Base-by-base conservation (phyloP, 2,113 vertebrate genomes). In the Pseudopipra pipra region DNA sequence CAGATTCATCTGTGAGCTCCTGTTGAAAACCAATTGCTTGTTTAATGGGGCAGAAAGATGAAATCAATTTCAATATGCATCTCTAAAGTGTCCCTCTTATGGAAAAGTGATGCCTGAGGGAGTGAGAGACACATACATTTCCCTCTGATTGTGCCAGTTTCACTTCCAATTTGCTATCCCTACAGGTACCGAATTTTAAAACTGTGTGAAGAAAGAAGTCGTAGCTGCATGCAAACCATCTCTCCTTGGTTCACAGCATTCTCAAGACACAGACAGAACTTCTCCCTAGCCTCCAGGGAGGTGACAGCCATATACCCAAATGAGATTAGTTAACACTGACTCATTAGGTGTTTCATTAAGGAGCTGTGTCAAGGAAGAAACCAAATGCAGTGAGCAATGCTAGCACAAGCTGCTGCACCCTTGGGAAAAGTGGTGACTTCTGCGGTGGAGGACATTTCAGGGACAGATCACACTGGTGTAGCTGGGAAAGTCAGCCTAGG, bases 31-130 rank as follows among this genome's bases (percentile, higher is more conserved):
- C 78, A 77, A 94, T 89, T 97, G 94, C 91, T 89, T 82, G 87
- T 92, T 97, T 95, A 97, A 95, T 79, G 91, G 85, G 74, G 79
- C 85, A 97, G 93, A 96, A 94, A 92, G 95, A 95, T 87, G 67
- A 96, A 90, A 91, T 67, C 72, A 77, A 72, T 95, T 92, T 85
- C 87, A 94, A 81, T 59, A 91, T 54, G 77, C 21, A 80, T 87
- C 93, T 85, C 82, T 77, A 54, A 89, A 92, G 72, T 12, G 28
- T 83, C 84, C 82, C 46, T 93, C 65, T 90, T 51, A 68, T 21
- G 70, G 65, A 67, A 89, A 94, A 97, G 67, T 14, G 58, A 30
- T 87, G 52, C 77, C 67, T 62, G 49, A 73, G 70, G 87, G 93
- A 92, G 47, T 1, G 10, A 83, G n/a, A 83, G 61, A 74, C 25